Percentiles rank a stretch among this genome's conserved stretches.
phyloP scores from a whole-genome alignment of 2,113 vertebrate species.

The Ceyx margarethae region DNA sequence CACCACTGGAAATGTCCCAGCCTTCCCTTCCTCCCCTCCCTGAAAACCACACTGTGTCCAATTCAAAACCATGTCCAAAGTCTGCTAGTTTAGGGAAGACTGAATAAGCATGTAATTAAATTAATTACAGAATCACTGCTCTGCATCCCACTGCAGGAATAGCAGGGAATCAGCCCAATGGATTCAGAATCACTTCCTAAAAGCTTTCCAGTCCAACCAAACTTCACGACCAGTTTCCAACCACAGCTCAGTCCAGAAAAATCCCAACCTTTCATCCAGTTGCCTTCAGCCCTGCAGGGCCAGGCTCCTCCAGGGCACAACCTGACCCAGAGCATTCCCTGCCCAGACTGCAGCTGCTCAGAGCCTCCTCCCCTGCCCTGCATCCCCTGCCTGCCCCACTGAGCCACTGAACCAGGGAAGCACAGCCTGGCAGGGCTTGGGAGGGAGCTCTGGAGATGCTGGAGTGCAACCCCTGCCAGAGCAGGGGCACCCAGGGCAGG shows the following conservation, averaged over 20 bases:
- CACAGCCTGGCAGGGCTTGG: too few species aligned
- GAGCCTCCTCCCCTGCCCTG: background rate
- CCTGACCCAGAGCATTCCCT: background rate
- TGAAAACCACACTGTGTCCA: conserved; percentile 53
- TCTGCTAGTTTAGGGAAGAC: conserved; percentile 71
- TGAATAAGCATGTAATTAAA: conserved; percentile 78
- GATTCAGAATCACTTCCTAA: conserved; percentile 46
- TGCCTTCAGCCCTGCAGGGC: background rate
- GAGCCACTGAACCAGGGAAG: background rate
- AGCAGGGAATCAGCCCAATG: conserved; percentile 63
- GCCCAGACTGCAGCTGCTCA: background rate
- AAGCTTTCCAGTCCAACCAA: conserved; percentile 43
- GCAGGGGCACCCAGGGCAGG: too few species aligned
- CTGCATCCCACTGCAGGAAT: conserved; percentile 69
- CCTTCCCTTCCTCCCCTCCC: background rate
- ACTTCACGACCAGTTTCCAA: conserved; percentile 36
- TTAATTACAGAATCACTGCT: conserved; percentile 77
- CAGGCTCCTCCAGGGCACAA: accelerated
- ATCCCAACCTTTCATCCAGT: background rate
- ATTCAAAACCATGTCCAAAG: conserved; percentile 73
- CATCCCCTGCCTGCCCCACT: background rate
- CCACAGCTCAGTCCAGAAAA: background rate
- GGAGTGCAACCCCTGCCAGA: too few species aligned
- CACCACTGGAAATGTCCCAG: background rate
- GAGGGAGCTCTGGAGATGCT: too few species aligned